phyloP scores from a whole-genome alignment of 1,140 invertebrate genomes.

The Nephotettix cincticeps region DNA sequence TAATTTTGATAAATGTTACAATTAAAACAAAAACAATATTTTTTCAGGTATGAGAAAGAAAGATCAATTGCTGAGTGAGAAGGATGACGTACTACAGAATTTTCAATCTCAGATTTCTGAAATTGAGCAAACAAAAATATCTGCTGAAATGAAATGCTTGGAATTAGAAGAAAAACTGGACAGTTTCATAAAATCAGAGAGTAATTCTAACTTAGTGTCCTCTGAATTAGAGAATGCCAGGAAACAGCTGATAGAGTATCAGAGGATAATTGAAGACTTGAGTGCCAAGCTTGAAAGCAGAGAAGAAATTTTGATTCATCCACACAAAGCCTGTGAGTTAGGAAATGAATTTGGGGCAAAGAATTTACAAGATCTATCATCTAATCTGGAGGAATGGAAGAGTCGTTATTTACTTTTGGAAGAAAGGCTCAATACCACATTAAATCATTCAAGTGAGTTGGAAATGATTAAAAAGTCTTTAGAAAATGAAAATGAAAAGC shows the following conservation, averaged over 20 bases:
- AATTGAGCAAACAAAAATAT: constrained; percentile 34
- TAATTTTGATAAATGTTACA: no score
- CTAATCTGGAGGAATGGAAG: constrained; percentile 38
- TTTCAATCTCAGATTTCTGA: constrained; percentile 47
- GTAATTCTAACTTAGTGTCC: constrained; percentile 44
- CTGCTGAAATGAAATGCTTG: constrained; percentile 35
- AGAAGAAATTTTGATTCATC: neutral
- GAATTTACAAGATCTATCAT: constrained; percentile 42
- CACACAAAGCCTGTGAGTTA: neutral
- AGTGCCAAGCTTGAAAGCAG: neutral
- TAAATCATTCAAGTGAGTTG: neutral
- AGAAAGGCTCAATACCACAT: constrained; percentile 33
- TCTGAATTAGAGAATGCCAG: constrained; percentile 34
- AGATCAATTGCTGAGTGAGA: constrained; percentile 45
- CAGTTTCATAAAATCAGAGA: constrained; percentile 50
- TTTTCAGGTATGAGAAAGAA: constrained; percentile 48
- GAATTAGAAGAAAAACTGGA: constrained; percentile 38
- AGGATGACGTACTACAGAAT: constrained; percentile 41
- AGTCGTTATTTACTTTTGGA: constrained; percentile 32
- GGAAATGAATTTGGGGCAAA: constrained; percentile 42
- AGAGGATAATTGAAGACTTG: constrained; percentile 12
- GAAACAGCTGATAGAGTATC: neutral
- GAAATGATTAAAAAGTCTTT: constrained; percentile 15
- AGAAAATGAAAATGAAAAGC: constrained; percentile 24
- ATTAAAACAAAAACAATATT: constrained; percentile 10